Percentiles rank a stretch among this genome's conserved stretches.
phyloP scores from a whole-genome alignment of 2,113 vertebrate species.

The Pollachius pollachius region DNA sequence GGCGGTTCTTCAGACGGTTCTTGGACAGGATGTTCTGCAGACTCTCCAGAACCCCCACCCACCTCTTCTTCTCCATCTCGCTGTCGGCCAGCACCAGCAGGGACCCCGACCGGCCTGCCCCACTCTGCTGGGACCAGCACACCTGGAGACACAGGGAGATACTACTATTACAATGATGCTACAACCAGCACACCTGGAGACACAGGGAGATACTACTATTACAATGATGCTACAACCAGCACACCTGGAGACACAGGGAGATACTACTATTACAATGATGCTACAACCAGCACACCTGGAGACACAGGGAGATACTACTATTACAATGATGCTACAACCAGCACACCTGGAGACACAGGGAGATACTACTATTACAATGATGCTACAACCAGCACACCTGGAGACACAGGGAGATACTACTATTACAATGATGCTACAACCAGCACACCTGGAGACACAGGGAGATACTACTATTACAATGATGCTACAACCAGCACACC shows the following conservation, averaged over 20 bases:
- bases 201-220: too few relatives aligned
- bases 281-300: not conserved
- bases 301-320: not conserved
- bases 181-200: too few relatives aligned
- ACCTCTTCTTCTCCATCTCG: slow-evolving; percentile 92
- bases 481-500: too few relatives aligned
- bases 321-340: too few relatives aligned
- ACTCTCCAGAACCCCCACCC: slow-evolving; percentile 94
- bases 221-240: not conserved
- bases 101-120: slow-evolving; percentile 82
- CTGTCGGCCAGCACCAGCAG: slow-evolving; percentile 92
- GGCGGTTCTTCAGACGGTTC: slow-evolving; percentile 83
- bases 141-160: slow-evolving; percentile 71
- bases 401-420: too few relatives aligned
- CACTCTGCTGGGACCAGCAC: slow-evolving; percentile 85
- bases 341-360: too few relatives aligned
- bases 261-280: not conserved
- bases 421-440: too few relatives aligned
- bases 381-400: too few relatives aligned
- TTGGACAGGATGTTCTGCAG: slow-evolving; percentile 89
- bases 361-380: too few relatives aligned
- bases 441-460: too few relatives aligned
- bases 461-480: too few relatives aligned
- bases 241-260: not conserved
- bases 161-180: not conserved